Conservation (phyloP, 2,797 vertebrate genomes). For the Gephyroberyx darwinii region DNA sequence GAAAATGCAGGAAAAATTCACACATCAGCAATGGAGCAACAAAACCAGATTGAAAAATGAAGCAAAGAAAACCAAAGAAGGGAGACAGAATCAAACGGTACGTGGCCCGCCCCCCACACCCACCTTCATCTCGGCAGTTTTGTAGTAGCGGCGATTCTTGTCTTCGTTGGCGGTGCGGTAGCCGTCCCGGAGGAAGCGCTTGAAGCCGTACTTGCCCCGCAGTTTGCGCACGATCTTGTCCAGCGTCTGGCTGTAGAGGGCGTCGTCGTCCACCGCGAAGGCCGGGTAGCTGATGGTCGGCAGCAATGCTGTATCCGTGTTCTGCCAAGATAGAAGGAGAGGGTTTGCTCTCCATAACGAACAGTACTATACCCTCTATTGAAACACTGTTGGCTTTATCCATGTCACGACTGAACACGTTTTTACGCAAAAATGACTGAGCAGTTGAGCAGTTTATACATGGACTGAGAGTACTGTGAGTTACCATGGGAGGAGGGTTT, state of each 20-base stretch:
- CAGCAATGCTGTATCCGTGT: constrained; percentile 94
- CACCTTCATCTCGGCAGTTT: constrained; percentile 98
- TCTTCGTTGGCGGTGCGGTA: constrained; percentile 94
- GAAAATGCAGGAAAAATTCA: too few relatives aligned
- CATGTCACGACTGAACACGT: too few relatives aligned
- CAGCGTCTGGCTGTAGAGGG: constrained; percentile 91
- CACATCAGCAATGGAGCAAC: not conserved
- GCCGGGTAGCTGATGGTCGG: constrained; percentile 98
- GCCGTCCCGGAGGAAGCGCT: constrained; percentile 94
- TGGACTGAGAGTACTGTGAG: not conserved
- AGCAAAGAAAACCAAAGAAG: not conserved
- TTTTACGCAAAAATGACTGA: not conserved
- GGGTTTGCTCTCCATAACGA: not conserved
- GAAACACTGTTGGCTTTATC: not conserved
- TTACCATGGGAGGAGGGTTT: not conserved
- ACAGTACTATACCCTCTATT: too few relatives aligned
- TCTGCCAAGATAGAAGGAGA: constrained; percentile 75
- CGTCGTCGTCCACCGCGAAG: constrained; percentile 96
- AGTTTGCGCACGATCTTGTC: constrained; percentile 95
- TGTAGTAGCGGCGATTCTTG: constrained; percentile 89
- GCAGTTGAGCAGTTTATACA: not conserved
- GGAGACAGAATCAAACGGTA: not conserved
- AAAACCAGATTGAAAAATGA: not conserved
- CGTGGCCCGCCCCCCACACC: not conserved
- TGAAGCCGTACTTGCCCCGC: constrained; percentile 94